A percentile compares a stretch with the other conserved stretches of the same genome.
phyloP scores from a whole-genome alignment of 2,888 invertebrate genomes.

The Eupsilia transversa region DNA sequence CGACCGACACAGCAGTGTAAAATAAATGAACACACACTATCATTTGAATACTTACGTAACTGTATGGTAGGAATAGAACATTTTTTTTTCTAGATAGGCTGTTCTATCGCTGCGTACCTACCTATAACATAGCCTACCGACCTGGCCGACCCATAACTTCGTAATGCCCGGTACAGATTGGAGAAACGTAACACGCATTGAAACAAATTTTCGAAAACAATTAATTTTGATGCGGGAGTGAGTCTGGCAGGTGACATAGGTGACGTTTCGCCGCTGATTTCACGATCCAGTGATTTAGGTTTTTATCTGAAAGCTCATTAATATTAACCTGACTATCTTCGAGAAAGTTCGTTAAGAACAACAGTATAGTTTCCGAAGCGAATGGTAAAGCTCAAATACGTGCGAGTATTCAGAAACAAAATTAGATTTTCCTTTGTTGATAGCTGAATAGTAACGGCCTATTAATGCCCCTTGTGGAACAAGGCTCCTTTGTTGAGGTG shows the following conservation, averaged over 20 bases:
- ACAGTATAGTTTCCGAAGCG: constrained; percentile 43
- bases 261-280: not conserved
- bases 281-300: not conserved
- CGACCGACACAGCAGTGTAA: too few species aligned
- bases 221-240: too few species aligned
- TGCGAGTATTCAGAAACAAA: constrained; percentile 55
- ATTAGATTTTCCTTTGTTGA: constrained; percentile 61
- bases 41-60: too few species aligned
- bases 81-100: too few species aligned
- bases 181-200: too few species aligned
- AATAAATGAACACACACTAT: too few species aligned
- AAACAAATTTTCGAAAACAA: too few species aligned
- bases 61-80: too few species aligned
- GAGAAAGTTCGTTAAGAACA: constrained; percentile 40
- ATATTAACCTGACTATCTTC: constrained; percentile 33
- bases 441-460: constrained; percentile 62
- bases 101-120: too few species aligned
- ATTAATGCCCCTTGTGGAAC: constrained; percentile 54
- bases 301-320: constrained; percentile 26
- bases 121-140: too few species aligned
- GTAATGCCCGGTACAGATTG: too few species aligned
- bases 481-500: constrained; percentile 60
- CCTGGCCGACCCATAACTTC: too few species aligned
- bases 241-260: not conserved
- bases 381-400: constrained; percentile 49